Conservation (phyloP, 2,888 invertebrate genomes). For the Drosophila affinis region DNA sequence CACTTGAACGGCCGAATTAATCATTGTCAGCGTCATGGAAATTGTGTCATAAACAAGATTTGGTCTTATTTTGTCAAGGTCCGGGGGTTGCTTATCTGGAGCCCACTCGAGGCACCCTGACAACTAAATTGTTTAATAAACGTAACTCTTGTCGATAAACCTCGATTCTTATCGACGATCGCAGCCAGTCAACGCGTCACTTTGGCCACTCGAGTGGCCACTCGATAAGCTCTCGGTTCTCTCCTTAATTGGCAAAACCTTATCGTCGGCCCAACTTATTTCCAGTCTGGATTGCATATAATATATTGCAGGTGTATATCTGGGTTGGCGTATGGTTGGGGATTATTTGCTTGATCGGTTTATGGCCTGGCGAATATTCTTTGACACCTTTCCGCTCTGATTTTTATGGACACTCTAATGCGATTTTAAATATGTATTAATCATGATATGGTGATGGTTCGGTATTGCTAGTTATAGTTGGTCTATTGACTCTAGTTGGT, state of each 20-base stretch:
- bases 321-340: not conserved
- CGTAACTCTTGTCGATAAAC: constrained; percentile 30
- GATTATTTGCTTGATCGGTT: constrained; percentile 36
- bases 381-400: constrained; percentile 38
- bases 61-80: constrained; percentile 40
- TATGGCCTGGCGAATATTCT: constrained; percentile 46
- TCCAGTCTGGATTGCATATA: not conserved
- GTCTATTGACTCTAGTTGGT: constrained; percentile 1
- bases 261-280: constrained; percentile 2
- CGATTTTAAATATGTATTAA: constrained; percentile 45
- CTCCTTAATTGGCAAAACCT: constrained; percentile 32
- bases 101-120: constrained; percentile 45
- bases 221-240: constrained; percentile 29
- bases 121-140: constrained; percentile 49
- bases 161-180: constrained; percentile 25
- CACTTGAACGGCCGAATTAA: constrained; percentile 39
- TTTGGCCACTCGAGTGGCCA: constrained; percentile 36
- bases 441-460: constrained; percentile 2
- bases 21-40: constrained; percentile 39
- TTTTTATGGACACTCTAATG: constrained; percentile 52
- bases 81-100: constrained; percentile 38
- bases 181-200: constrained; percentile 35
- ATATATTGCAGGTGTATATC: constrained; percentile 1
- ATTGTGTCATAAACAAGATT: constrained; percentile 47
- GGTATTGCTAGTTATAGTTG: constrained; percentile 7